Conservation (phyloP, 2,113 vertebrate genomes). For the Cyphomyrus discorhynchus region DNA sequence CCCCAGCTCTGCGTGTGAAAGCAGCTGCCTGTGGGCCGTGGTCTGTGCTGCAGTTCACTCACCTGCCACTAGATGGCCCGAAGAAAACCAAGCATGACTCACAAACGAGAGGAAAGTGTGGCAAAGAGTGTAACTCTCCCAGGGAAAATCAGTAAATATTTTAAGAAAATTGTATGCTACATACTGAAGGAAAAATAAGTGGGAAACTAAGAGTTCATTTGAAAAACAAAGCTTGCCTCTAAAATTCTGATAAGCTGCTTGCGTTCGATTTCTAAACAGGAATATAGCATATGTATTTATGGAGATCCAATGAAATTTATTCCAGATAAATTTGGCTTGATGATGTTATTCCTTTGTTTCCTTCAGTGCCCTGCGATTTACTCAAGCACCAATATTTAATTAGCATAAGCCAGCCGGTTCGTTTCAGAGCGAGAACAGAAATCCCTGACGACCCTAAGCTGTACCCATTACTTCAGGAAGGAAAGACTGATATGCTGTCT, state of each 20-base stretch:
- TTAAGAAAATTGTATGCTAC: not conserved
- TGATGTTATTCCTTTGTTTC: conserved; percentile 13
- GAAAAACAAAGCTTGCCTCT: conserved; percentile 8
- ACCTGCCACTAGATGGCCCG: conserved; percentile 11
- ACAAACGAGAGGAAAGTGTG: not conserved
- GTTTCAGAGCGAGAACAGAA: conserved; percentile 27
- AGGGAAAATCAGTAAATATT: not conserved
- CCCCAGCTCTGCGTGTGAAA: not conserved
- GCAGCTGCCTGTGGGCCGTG: not conserved
- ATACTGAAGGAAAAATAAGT: not conserved
- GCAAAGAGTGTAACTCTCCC: not conserved
- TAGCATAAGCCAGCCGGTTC: conserved; percentile 36
- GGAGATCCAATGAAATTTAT: conserved; percentile 37
- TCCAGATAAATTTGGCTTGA: conserved; percentile 33
- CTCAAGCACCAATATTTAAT: conserved; percentile 47
- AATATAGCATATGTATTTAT: conserved; percentile 23
- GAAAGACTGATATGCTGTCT: conserved; percentile 29
- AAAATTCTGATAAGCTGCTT: conserved; percentile 29
- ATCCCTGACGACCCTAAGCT: conserved; percentile 36
- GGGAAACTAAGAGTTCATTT: not conserved
- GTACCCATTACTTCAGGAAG: conserved; percentile 36
- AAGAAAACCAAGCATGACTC: not conserved
- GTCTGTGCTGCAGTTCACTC: not conserved
- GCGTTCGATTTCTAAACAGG: conserved; percentile 19
- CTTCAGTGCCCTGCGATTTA: conserved; percentile 34